Evolutionary conservation across 2,888 invertebrate species (phyloP), one percentile per base, ranked within the genome.

Genomic region (Labia minor): DNA sequence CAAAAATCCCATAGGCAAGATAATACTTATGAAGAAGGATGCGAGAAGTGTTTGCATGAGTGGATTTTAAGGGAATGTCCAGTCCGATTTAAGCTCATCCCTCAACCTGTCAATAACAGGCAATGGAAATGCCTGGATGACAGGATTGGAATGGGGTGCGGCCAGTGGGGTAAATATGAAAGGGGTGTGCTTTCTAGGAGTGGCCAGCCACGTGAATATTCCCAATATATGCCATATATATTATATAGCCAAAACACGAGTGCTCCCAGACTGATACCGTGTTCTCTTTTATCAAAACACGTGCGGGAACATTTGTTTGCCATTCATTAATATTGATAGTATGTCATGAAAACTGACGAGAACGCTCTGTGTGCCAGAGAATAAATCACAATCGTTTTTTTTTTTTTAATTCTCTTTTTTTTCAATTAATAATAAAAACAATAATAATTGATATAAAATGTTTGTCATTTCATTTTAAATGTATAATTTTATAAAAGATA

Each of bases 221-320:
- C 8, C 26, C 8, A 26, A 26, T 26, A 26, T 26, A 26, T 26
- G 8, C 26, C 26, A 26, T 8, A 49, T 14, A 49, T n/a, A n/a
- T n/a, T n/a, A n/a, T n/a, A n/a, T n/a, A n/a, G n/a, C n/a, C 49
- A 2, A 49, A 49, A 49, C 49, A 49, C 49, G 49, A 49, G 49
- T 49, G 49, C 49, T n/a, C 8, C 14, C n/a, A 4, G 49, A 4
- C 49, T n/a, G 49, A 49, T 49, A 49, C n/a, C 14, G 49, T 49
- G 49, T 49, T 16, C n/a, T 49, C 14, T 49, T 49, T 49, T 49
- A 49, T 49, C 49, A 49, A 49, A 49, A 49, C 49, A 49, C 49
- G 49, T 49, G 49, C 49, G 49, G 49, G 49, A 49, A 49, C 49
- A 49, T 49, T 49, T 49, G 49, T 49, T 49, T 49, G 49, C n/a